Base-by-base conservation (phyloP, 2,113 vertebrate genomes). In the Atractosteus spatula region DNA sequence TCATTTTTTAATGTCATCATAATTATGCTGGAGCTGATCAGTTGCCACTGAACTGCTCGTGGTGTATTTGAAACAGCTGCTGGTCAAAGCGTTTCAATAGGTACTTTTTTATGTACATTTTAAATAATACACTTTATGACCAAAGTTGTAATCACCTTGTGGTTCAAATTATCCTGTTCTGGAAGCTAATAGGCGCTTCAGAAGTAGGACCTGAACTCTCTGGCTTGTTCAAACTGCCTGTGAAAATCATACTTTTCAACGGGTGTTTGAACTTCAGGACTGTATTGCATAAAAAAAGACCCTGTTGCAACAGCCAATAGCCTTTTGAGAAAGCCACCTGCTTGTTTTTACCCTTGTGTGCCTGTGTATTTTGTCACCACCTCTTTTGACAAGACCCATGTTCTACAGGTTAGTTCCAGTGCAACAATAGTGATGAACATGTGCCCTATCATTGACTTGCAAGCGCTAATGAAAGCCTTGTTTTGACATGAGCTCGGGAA, bases 21-120 rank as follows among this genome's bases (percentile, higher is more conserved):
- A 84, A 91, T 85, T 81, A 86, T 84, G 80, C 80, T 80, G 78
- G 79, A 80, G 80, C 71, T 11, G 74, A 62, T 13, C 57, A 14
- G 55, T 13, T 29, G 42, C 12, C 54, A 14, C 55, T 16, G 10
- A 5, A 1, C 51, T 51, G 59, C 55, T 55, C 10, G 75, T 76
- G 29, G 74, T 66, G 79, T 84, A 86, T 83, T 90, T 71, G 66
- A 84, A 92, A 87, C 85, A 90, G 85, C 86, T 90, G 88, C 76
- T 75, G 81, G 79, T 84, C 77, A 82, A 85, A 84, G 84, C 51
- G 0, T 76, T 80, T 77, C 72, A 55, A 77, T 54, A 51, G 71
- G 77, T 47, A 41, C 43, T n/a, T 57, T 84, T 73, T 88, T 84
- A 86, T 83, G 81, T 82, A 84, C 81, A 80, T 83, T 86, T 87